Percentiles rank a stretch among this genome's conserved stretches.
Evolutionary conservation across 2,888 invertebrate species (phyloP).

Genomic region (Protophormia terraenovae): DNA sequence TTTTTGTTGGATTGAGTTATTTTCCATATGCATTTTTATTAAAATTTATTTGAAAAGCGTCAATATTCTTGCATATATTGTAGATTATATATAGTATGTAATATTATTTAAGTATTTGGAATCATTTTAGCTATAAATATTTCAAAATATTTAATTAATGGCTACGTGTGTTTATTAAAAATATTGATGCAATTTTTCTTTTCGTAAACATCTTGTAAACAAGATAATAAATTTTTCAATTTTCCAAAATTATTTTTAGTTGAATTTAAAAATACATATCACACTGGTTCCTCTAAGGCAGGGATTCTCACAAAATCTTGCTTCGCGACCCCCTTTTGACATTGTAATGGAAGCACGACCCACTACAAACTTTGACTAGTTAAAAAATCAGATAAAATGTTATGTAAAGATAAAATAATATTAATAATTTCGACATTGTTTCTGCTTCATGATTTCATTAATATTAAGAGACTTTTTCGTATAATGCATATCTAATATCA

Average conservation of each 20-base stretch:
- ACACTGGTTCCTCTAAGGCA: too few species aligned
- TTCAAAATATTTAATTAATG: slow-evolving; percentile 1
- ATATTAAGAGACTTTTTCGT: too few species aligned
- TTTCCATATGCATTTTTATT: neutral
- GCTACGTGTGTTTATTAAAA: neutral
- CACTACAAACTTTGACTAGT: too few species aligned
- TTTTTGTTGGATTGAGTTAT: neutral
- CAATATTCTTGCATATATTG: neutral
- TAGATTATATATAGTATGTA: neutral
- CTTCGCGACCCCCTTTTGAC: too few species aligned
- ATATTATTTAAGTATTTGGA: neutral
- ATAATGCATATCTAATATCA: too few species aligned
- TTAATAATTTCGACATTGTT: too few species aligned
- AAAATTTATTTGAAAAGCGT: neutral
- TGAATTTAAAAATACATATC: too few species aligned
- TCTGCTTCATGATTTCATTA: too few species aligned
- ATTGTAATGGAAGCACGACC: too few species aligned
- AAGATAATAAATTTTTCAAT: slow-evolving; percentile 2
- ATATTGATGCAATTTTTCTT: neutral
- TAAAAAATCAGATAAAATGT: too few species aligned
- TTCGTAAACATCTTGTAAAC: neutral
- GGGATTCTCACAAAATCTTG: too few species aligned
- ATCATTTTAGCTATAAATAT: neutral
- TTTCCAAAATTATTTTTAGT: neutral
- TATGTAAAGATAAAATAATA: too few species aligned